These are phyloP conservation scores for Phania funesta DNA, from an alignment of 2,888 invertebrate genomes.

Conservation along the genomic window DNA sequence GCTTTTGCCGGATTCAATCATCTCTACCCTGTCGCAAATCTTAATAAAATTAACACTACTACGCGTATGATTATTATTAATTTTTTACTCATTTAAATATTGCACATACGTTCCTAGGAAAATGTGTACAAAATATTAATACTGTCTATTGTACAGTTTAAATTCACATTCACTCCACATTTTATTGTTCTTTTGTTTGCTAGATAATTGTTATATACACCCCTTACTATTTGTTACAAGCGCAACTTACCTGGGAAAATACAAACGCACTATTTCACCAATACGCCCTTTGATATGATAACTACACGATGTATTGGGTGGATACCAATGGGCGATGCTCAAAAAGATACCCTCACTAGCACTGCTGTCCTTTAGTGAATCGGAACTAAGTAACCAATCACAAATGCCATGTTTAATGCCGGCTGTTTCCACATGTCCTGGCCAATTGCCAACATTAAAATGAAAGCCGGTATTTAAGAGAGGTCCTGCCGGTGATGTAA, in stretches of 20 bases:
- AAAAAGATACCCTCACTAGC: conserved; percentile 94
- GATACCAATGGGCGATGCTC: conserved; percentile 96
- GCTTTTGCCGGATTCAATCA: too few relatives aligned
- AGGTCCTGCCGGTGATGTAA: conserved; percentile 93
- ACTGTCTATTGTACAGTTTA: too few relatives aligned
- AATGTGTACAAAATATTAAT: too few relatives aligned
- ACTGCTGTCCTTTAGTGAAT: conserved; percentile 88
- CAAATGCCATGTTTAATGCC: conserved; percentile 92
- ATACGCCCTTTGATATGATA: conserved; percentile 92
- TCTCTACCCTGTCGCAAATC: too few relatives aligned
- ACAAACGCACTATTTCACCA: conserved; percentile 92
- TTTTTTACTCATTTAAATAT: too few relatives aligned
- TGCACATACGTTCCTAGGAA: too few relatives aligned
- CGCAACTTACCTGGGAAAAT: conserved; percentile 88
- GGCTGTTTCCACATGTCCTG: conserved; percentile 94
- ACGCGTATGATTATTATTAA: too few relatives aligned
- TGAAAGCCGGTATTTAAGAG: conserved; percentile 95
- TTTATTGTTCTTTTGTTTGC: not conserved
- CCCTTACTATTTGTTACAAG: not conserved
- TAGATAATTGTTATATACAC: not conserved
- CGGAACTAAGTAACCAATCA: conserved; percentile 93
- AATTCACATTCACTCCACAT: too few relatives aligned
- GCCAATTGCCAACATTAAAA: conserved; percentile 97
- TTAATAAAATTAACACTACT: too few relatives aligned
- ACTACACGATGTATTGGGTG: conserved; percentile 94